These are phyloP conservation scores for Ormyrus thymus DNA, from an alignment of 2,888 invertebrate species.

Conservation along the genomic window DNA sequence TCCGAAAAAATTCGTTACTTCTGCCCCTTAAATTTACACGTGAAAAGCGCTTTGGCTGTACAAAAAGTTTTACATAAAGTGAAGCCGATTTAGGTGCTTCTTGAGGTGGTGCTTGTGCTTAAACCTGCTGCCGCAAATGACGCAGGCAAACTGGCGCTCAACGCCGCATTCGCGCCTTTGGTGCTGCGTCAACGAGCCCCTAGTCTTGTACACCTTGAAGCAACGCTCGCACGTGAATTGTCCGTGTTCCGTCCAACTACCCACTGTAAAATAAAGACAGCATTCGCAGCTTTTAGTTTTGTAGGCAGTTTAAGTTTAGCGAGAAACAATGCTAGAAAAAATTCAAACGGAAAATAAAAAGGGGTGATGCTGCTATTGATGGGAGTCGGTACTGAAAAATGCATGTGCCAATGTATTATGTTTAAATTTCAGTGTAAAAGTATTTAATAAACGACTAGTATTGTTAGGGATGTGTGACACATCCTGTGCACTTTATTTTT, in stretches of 20 bases:
- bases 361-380: background rate
- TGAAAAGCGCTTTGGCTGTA: background rate
- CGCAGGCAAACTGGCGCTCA: constrained; percentile 71
- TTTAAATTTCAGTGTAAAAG: too few relatives aligned
- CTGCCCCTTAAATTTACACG: too few relatives aligned
- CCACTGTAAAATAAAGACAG: constrained; percentile 55
- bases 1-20: too few relatives aligned
- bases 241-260: constrained; percentile 55
- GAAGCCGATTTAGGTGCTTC: constrained; percentile 62
- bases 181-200: constrained; percentile 67
- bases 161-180: constrained; percentile 69
- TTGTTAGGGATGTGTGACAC: too few relatives aligned
- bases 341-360: background rate
- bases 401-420: too few relatives aligned
- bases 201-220: constrained; percentile 70
- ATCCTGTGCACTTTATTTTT: too few relatives aligned
- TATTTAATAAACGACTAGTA: too few relatives aligned
- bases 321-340: background rate
- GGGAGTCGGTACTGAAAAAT: too few relatives aligned
- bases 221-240: constrained; percentile 69
- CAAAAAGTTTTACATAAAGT: constrained; percentile 37
- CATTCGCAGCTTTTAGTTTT: constrained; percentile 1
- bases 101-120: constrained; percentile 69
- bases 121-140: constrained; percentile 68
- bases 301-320: too few relatives aligned